Conservation (phyloP, 2,113 vertebrate species). For the Chitala chitala region DNA sequence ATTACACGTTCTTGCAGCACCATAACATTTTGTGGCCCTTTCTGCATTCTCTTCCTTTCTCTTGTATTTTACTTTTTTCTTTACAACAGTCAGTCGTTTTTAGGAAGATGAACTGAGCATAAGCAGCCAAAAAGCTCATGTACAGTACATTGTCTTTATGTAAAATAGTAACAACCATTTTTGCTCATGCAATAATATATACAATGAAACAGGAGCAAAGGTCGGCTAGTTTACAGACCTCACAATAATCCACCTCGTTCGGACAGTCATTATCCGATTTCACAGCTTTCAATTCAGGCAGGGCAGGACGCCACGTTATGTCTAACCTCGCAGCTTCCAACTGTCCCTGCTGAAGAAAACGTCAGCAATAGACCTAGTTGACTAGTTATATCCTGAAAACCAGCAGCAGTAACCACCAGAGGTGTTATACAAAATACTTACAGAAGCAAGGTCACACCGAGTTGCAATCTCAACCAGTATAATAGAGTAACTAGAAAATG, state of each 20-base stretch:
- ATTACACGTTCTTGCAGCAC: no score
- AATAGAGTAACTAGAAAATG: constrained; percentile 58
- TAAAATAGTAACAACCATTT: no score
- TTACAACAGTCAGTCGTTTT: no score
- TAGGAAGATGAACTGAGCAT: no score
- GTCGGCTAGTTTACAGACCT: constrained; percentile 45
- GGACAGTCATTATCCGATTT: constrained; percentile 62
- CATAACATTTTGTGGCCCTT: no score
- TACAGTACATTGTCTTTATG: no score
- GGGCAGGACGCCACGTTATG: constrained; percentile 55
- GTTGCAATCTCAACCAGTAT: constrained; percentile 67
- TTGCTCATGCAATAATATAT: no score
- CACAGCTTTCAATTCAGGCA: constrained; percentile 56
- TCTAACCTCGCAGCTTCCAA: constrained; percentile 51
- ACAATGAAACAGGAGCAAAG: neutral
- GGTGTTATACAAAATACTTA: constrained; percentile 45
- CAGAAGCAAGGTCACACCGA: constrained; percentile 57
- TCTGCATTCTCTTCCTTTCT: no score
- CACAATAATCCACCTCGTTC: constrained; percentile 58
- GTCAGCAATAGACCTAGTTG: constrained; percentile 14
- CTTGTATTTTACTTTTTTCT: no score
- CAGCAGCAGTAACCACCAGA: constrained; percentile 33
- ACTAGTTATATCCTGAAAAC: neutral
- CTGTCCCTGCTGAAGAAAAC: constrained; percentile 45
- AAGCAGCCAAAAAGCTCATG: no score